These are phyloP conservation scores for Puma concolor DNA, from an alignment of 2,113 vertebrate species.

Conservation along the genomic window DNA sequence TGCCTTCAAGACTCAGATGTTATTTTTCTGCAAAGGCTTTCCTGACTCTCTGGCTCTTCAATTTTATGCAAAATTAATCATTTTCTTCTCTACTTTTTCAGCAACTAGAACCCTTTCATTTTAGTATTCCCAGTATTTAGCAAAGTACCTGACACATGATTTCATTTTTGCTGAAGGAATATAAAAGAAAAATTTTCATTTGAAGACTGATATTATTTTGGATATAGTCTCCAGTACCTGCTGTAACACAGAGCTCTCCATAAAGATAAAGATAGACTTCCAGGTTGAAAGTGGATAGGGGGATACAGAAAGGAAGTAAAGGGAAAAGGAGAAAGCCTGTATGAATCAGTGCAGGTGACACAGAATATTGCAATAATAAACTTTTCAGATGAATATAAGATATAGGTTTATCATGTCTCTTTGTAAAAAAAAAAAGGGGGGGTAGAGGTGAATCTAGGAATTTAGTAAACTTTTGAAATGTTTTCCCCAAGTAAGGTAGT, in stretches of 20 bases:
- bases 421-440: background rate
- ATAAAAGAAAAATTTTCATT: background rate
- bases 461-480: background rate
- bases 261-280: background rate
- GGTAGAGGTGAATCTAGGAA: background rate
- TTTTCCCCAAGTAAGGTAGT: background rate
- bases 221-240: background rate
- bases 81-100: background rate
- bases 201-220: background rate
- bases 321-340: background rate
- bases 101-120: background rate
- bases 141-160: background rate
- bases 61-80: background rate
- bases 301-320: background rate
- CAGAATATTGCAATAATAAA: background rate
- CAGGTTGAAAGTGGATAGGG: background rate
- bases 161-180: background rate
- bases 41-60: background rate
- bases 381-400: constrained; percentile 1
- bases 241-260: background rate
- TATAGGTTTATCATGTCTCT: background rate
- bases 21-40: constrained; percentile 32
- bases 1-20: background rate
- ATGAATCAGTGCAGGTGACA: background rate
- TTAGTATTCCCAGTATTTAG: background rate